These are phyloP conservation scores for Anolis apletophallus DNA, from an alignment of 2,797 vertebrate genomes.

Conservation along the genomic window DNA sequence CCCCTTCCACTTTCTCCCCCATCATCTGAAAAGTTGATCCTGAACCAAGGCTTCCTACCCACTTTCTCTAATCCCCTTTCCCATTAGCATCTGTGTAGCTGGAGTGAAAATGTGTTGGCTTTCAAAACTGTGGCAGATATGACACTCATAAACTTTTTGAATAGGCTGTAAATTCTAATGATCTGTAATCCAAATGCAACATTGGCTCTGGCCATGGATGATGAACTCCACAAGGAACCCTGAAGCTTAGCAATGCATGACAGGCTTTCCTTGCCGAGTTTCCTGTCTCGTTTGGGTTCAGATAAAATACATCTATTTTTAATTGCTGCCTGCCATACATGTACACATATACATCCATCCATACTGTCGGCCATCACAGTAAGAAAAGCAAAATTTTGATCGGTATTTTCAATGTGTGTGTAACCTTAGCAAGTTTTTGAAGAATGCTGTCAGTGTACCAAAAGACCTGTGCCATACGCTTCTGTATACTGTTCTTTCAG, in stretches of 20 bases:
- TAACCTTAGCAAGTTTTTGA: neutral
- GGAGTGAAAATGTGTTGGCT: constrained; percentile 1
- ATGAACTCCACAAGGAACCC: constrained; percentile 30
- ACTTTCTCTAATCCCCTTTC: too few species aligned
- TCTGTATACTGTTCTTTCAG: neutral
- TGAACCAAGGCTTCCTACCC: neutral
- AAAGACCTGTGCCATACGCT: rapidly evolving
- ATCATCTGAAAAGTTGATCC: neutral
- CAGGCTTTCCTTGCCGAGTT: neutral
- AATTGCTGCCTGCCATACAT: neutral
- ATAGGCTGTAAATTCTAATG: constrained; percentile 42
- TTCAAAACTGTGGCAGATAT: constrained; percentile 15
- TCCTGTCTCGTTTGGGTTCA: constrained; percentile 27
- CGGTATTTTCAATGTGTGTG: neutral
- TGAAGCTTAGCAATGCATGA: neutral
- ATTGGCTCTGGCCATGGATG: neutral
- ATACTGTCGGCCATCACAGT: neutral
- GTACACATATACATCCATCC: too few species aligned
- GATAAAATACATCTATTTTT: constrained; percentile 8
- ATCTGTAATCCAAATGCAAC: constrained; percentile 3
- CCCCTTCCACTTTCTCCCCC: neutral
- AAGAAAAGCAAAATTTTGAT: neutral
- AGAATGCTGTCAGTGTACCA: neutral
- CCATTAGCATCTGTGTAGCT: neutral
- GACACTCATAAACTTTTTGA: constrained; percentile 15